Evolutionary conservation across 2,797 vertebrate genomes (phyloP).

Genomic region (Peromyscus aztecus): DNA sequence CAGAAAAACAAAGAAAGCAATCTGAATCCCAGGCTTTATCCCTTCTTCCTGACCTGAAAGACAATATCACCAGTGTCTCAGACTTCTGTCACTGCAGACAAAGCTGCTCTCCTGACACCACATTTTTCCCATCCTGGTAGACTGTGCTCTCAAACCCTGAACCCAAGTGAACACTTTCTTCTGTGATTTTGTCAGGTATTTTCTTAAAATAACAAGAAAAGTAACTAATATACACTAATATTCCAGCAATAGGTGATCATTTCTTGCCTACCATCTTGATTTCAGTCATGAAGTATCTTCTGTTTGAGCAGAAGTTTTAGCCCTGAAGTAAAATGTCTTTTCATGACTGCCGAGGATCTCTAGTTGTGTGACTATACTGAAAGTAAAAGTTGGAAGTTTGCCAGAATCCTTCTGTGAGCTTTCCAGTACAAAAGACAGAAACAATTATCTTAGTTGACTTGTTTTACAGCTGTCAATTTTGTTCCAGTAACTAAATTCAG

Average conservation of each 20-base stretch:
- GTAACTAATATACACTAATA: not conserved
- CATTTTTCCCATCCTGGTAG: not conserved
- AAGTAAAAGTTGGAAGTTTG: not conserved
- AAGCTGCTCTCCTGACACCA: not conserved
- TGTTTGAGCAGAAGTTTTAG: not conserved
- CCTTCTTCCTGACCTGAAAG: not conserved
- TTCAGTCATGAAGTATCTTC: not conserved
- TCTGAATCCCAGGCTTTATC: not conserved
- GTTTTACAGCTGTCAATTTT: not conserved
- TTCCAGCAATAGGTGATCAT: not conserved
- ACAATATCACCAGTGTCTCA: not conserved
- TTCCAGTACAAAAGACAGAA: not conserved
- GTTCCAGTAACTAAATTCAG: not conserved
- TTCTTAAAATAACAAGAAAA: not conserved
- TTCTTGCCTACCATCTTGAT: not conserved
- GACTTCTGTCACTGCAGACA: not conserved
- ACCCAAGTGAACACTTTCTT: not conserved
- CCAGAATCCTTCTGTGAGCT: not conserved
- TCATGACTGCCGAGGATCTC: not conserved
- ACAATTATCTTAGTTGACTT: not conserved
- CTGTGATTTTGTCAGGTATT: not conserved
- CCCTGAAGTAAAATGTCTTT: not conserved
- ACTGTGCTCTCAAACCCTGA: not conserved
- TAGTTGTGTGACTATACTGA: not conserved
- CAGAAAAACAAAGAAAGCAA: not conserved